phyloP scores from a whole-genome alignment of 2,797 vertebrate genomes.

The Sternotherus odoratus region DNA sequence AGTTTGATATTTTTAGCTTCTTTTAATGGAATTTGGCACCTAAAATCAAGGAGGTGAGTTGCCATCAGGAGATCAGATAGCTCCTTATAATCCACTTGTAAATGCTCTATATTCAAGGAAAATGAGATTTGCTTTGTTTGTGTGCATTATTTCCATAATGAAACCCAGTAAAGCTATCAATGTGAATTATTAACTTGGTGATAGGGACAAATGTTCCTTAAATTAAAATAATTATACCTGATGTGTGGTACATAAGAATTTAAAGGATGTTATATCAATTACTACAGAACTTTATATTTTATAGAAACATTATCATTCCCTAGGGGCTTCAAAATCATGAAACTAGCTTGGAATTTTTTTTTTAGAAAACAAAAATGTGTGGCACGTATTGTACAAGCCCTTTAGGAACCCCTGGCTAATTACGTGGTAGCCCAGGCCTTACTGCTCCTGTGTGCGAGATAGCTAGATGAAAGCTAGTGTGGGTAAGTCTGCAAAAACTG shows the following conservation, averaged over 20 bases:
- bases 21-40: neutral
- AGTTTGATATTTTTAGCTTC: neutral
- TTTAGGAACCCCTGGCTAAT: no score
- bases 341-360: neutral
- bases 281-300: neutral
- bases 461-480: no score
- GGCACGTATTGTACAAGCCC: no score
- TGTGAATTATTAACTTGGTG: constrained; percentile 1
- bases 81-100: neutral
- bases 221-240: constrained; percentile 35
- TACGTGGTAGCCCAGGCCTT: no score
- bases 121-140: neutral
- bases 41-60: neutral
- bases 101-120: neutral
- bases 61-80: neutral
- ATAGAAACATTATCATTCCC: neutral
- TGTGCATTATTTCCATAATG: constrained; percentile 37
- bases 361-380: neutral
- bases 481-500: no score
- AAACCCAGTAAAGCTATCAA: constrained; percentile 42
- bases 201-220: constrained; percentile 14
- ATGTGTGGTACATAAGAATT: constrained; percentile 22
- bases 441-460: no score
- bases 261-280: constrained; percentile 34
- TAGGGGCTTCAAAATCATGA: neutral